Evolutionary conservation across 1,140 invertebrate species (phyloP).

Genomic region (Zaprionus lachaisei): DNA sequence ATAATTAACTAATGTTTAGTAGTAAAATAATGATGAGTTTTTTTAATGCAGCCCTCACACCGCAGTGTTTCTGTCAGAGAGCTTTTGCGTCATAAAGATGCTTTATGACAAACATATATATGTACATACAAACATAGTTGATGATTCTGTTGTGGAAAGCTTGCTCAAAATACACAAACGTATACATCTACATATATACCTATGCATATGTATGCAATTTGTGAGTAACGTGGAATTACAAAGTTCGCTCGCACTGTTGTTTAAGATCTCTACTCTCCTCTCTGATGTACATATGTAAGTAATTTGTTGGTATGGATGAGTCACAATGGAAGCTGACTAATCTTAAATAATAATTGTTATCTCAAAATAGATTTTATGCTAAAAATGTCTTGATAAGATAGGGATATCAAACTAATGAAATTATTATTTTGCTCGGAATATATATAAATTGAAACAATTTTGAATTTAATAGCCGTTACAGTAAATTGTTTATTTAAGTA

Average conservation of each 20-base stretch:
- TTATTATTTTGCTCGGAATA: background rate
- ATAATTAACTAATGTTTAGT: background rate
- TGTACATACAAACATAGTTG: background rate
- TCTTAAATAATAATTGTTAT: background rate
- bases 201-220: background rate
- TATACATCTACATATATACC: background rate
- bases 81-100: constrained; percentile 2
- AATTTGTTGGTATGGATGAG: constrained; percentile 10
- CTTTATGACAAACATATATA: background rate
- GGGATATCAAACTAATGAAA: background rate
- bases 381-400: background rate
- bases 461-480: background rate
- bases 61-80: constrained; percentile 8
- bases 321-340: constrained; percentile 33
- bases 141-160: constrained; percentile 30
- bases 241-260: constrained; percentile 12
- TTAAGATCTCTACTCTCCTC: constrained; percentile 25
- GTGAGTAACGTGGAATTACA: constrained; percentile 1
- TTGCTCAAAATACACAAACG: background rate
- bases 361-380: background rate
- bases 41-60: background rate
- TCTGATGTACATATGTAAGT: background rate
- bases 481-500: background rate
- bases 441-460: background rate
- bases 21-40: background rate